phyloP scores from a whole-genome alignment of 2,113 vertebrate species.

The Myxocyprinus asiaticus region DNA sequence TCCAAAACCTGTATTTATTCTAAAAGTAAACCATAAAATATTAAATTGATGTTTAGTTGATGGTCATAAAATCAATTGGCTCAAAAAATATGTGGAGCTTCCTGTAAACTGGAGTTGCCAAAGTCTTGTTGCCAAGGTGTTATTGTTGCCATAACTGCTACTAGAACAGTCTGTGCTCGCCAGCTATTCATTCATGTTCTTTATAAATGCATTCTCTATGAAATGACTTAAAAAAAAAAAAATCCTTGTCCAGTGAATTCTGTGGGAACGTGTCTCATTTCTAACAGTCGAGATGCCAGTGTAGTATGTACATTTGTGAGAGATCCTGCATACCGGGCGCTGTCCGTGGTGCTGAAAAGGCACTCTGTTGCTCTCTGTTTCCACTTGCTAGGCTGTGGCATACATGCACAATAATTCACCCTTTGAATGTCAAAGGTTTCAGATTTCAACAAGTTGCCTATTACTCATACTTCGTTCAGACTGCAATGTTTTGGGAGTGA shows the following conservation, averaged over 20 bases:
- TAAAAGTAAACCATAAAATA: too few relatives aligned
- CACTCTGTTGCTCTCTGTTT: neutral
- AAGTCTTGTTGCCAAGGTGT: conserved; percentile 32
- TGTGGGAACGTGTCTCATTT: neutral
- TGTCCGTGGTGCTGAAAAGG: conserved; percentile 50
- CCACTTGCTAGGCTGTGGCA: too few relatives aligned
- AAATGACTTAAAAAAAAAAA: neutral
- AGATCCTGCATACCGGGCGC: neutral
- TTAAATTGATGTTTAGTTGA: neutral
- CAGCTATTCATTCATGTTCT: neutral
- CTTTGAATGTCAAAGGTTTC: too few relatives aligned
- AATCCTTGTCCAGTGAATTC: conserved; percentile 18
- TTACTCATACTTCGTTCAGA: too few relatives aligned
- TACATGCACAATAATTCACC: too few relatives aligned
- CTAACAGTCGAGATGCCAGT: conserved; percentile 3
- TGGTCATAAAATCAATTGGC: conserved; percentile 36
- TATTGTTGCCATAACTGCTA: neutral
- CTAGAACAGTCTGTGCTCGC: neutral
- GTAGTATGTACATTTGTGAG: neutral
- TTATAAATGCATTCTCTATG: too few relatives aligned
- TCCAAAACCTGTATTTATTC: neutral
- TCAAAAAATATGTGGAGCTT: conserved; percentile 46
- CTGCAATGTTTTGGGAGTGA: too few relatives aligned
- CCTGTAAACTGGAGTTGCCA: neutral
- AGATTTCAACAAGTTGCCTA: too few relatives aligned